These are phyloP conservation scores for Acanthaster planci DNA, from an alignment of 35 echinoderm and acorn worm species.

Conservation along the genomic window DNA sequence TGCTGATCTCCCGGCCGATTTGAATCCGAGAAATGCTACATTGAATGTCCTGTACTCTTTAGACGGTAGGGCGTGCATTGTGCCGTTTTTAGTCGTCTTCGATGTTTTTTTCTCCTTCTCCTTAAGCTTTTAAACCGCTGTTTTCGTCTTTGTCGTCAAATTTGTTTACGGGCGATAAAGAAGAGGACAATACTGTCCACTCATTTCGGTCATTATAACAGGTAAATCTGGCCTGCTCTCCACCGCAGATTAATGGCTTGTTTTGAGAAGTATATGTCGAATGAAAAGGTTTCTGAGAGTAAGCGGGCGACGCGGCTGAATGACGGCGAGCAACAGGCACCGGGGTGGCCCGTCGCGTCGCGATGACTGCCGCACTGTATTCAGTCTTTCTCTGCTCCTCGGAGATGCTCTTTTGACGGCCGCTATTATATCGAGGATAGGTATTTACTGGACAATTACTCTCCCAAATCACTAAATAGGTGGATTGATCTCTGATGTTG, in stretches of 20 bases:
- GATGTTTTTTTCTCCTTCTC: background rate
- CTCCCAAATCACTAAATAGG: background rate
- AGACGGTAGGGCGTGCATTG: too few relatives aligned
- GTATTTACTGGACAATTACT: background rate
- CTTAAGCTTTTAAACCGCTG: slow-evolving; percentile 26
- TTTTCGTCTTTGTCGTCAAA: slow-evolving; percentile 23
- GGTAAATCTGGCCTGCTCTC: background rate
- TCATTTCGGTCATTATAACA: background rate
- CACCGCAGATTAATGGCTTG: slow-evolving; percentile 11
- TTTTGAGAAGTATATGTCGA: background rate
- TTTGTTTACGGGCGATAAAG: slow-evolving; percentile 31
- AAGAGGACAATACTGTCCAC: background rate
- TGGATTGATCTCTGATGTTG: background rate
- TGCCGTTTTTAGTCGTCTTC: too few relatives aligned
- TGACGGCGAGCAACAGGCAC: background rate
- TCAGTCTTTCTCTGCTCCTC: background rate
- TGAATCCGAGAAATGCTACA: too few relatives aligned
- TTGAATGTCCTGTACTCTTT: too few relatives aligned
- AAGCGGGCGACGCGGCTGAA: background rate
- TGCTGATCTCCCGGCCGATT: too few relatives aligned
- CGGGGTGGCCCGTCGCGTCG: slow-evolving; percentile 17
- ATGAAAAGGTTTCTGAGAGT: slow-evolving; percentile 2
- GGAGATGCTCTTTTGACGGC: slow-evolving; percentile 2
- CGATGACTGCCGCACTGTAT: background rate
- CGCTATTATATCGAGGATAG: background rate